Evolutionary conservation across 2,888 invertebrate species (phyloP).

Genomic region (Xestoiulus laeticollis): DNA sequence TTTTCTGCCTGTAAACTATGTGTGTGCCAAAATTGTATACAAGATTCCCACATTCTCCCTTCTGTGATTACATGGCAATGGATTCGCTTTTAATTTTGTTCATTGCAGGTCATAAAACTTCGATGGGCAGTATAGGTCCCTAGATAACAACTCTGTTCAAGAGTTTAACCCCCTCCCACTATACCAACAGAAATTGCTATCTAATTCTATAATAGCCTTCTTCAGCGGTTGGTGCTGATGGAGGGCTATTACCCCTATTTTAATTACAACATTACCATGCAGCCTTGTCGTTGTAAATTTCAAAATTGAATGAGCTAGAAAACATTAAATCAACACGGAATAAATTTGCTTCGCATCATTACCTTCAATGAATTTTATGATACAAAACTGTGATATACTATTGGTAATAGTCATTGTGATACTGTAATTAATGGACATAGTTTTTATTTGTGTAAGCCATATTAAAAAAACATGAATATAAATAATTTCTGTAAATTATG

Average conservation of each 20-base stretch:
- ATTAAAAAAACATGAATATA: too few relatives aligned
- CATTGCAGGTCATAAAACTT: conserved; percentile 2
- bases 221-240: neutral
- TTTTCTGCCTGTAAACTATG: neutral
- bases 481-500: too few relatives aligned
- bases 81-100: neutral
- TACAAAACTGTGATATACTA: neutral
- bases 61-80: neutral
- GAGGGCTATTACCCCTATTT: neutral
- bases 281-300: neutral
- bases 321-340: neutral
- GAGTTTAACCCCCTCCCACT: neutral
- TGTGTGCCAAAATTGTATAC: neutral
- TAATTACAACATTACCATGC: conserved; percentile 3
- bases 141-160: neutral
- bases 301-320: neutral
- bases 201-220: conserved; percentile 20
- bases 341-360: neutral
- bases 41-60: neutral
- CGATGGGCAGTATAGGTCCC: conserved; percentile 15
- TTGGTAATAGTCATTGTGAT: neutral
- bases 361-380: neutral
- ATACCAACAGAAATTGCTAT: neutral
- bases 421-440: neutral
- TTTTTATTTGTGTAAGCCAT: too few relatives aligned